phyloP scores from a whole-genome alignment of 1,140 invertebrate species.

The Gryon sp. region DNA sequence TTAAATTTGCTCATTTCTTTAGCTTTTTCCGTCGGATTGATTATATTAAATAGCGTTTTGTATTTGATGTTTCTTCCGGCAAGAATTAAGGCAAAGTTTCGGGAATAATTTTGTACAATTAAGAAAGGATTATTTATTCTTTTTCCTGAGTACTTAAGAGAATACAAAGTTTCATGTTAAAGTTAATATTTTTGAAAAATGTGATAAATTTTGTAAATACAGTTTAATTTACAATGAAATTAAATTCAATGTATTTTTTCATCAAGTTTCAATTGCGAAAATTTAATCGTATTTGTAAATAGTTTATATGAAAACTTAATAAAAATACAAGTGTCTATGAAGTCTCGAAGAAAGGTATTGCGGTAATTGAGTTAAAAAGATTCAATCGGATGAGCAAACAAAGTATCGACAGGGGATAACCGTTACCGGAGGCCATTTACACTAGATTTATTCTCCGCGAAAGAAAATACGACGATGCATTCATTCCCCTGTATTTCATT shows the following conservation, averaged over 20 bases:
- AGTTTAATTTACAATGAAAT: too few species aligned
- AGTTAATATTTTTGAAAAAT: neutral
- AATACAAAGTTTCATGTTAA: too few species aligned
- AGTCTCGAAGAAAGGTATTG: slow-evolving; percentile 3
- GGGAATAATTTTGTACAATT: slow-evolving; percentile 81
- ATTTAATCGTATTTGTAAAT: slow-evolving; percentile 21
- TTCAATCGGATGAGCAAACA: slow-evolving; percentile 49
- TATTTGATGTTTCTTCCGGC: slow-evolving; percentile 91
- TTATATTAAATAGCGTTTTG: slow-evolving; percentile 90
- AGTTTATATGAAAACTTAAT: slow-evolving; percentile 24
- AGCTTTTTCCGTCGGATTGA: slow-evolving; percentile 89
- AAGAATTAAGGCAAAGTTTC: slow-evolving; percentile 93
- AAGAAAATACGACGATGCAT: slow-evolving; percentile 35
- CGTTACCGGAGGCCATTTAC: slow-evolving; percentile 47
- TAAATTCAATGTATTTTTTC: neutral
- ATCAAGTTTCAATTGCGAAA: slow-evolving; percentile 11
- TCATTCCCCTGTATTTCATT: slow-evolving; percentile 29
- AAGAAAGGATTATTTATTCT: neutral
- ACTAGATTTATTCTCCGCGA: slow-evolving; percentile 43
- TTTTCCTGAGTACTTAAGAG: neutral
- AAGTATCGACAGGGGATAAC: slow-evolving; percentile 47
- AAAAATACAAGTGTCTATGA: slow-evolving; percentile 31
- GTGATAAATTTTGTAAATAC: neutral
- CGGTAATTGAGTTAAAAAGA: slow-evolving; percentile 57
- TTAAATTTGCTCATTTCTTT: slow-evolving; percentile 91